Conservation (phyloP, 2,113 vertebrate genomes). For the Sminthopsis crassicaudata region DNA sequence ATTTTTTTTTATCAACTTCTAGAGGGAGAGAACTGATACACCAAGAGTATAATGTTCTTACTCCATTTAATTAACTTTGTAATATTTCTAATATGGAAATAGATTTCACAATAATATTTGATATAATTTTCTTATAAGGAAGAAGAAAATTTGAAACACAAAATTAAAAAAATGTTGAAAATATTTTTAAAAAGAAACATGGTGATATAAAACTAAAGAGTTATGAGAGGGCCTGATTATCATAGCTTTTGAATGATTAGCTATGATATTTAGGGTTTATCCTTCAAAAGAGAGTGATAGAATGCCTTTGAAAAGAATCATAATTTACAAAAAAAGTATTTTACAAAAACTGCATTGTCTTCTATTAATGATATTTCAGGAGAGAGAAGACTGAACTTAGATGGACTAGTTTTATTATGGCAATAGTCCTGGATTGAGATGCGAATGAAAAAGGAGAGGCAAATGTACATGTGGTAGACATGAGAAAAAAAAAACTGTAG, state of each 20-base stretch:
- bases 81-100: too few relatives aligned
- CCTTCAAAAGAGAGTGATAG: not conserved
- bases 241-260: not conserved
- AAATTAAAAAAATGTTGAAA: too few relatives aligned
- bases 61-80: too few relatives aligned
- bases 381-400: not conserved
- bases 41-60: too few relatives aligned
- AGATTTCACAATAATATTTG: too few relatives aligned
- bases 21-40: too few relatives aligned
- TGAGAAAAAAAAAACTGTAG: too few relatives aligned
- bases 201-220: not conserved
- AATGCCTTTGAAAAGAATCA: not conserved
- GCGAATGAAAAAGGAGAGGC: not conserved
- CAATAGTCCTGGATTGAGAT: not conserved
- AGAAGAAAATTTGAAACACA: too few relatives aligned
- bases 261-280: not conserved
- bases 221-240: not conserved
- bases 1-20: too few relatives aligned
- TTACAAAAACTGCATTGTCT: not conserved
- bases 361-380: not conserved
- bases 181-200: not conserved
- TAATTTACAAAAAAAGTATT: not conserved
- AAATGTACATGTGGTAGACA: not conserved
- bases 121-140: too few relatives aligned
- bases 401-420: not conserved